A percentile compares a stretch with the other conserved stretches of the same genome.
These are phyloP conservation scores for Pollachius pollachius DNA, from an alignment of 2,113 vertebrate genomes.

Conservation along the genomic window DNA sequence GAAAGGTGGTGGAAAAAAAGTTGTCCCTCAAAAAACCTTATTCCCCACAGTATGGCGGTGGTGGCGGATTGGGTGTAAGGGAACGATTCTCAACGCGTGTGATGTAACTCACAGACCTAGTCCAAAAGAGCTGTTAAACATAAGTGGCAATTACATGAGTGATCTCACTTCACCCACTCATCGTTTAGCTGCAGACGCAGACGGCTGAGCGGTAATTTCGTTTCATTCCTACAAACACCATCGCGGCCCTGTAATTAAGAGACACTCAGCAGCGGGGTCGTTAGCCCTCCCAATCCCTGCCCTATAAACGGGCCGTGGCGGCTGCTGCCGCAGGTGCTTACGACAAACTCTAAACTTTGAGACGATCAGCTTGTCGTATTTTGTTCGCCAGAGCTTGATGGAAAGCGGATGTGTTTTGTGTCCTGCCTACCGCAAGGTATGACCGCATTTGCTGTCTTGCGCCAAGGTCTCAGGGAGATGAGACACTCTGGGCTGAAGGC, in stretches of 20 bases:
- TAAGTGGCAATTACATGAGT: slow-evolving; percentile 55
- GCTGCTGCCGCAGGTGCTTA: too few species aligned
- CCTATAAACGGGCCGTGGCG: too few species aligned
- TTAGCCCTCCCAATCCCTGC: too few species aligned
- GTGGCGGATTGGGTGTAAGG: neutral
- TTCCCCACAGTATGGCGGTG: neutral
- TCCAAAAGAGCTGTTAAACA: slow-evolving; percentile 47
- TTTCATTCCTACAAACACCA: slow-evolving; percentile 25
- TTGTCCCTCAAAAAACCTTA: neutral
- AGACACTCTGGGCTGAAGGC: slow-evolving; percentile 26
- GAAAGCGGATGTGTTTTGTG: too few species aligned
- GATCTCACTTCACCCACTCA: slow-evolving; percentile 45
- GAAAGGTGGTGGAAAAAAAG: neutral
- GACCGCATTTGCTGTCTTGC: too few species aligned
- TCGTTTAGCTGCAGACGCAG: slow-evolving; percentile 28
- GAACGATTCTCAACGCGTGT: slow-evolving; percentile 11
- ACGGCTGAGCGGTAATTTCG: slow-evolving; percentile 24
- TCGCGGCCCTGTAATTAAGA: neutral
- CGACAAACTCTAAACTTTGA: too few species aligned
- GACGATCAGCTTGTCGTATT: too few species aligned
- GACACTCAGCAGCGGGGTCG: too few species aligned
- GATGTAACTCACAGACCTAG: slow-evolving; percentile 35
- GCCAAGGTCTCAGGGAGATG: neutral
- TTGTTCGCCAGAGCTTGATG: too few species aligned
- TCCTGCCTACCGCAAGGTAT: too few species aligned